Conservation (phyloP, 2,113 vertebrate species). For the Gobiocypris rarus region DNA sequence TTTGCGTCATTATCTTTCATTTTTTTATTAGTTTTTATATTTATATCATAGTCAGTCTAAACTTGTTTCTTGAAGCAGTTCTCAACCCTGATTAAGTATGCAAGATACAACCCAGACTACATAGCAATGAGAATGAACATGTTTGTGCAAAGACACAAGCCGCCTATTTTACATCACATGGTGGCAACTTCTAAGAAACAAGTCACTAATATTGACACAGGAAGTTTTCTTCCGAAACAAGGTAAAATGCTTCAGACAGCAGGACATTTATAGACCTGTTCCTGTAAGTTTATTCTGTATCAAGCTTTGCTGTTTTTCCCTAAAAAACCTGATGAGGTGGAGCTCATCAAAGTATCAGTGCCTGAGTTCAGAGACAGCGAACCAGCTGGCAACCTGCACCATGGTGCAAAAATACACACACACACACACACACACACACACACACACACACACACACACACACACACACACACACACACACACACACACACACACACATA, state of each 20-base stretch:
- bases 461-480: too few relatives aligned
- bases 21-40: neutral
- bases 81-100: neutral
- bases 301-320: neutral
- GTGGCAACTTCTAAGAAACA: neutral
- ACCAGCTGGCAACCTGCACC: constrained; percentile 89
- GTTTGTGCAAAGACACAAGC: neutral
- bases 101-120: neutral
- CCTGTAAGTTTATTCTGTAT: neutral
- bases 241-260: neutral
- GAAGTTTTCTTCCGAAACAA: neutral
- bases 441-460: too few relatives aligned
- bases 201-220: neutral
- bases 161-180: neutral
- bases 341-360: constrained; percentile 90
- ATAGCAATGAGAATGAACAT: neutral
- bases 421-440: neutral
- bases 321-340: constrained; percentile 73
- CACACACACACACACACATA: neutral
- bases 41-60: neutral
- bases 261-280: neutral
- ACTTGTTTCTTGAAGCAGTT: neutral
- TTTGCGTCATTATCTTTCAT: neutral
- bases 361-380: constrained; percentile 92
- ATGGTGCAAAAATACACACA: constrained; percentile 76